These are phyloP conservation scores for Tiphia femorata DNA, from an alignment of 2,888 invertebrate genomes.

Conservation along the genomic window DNA sequence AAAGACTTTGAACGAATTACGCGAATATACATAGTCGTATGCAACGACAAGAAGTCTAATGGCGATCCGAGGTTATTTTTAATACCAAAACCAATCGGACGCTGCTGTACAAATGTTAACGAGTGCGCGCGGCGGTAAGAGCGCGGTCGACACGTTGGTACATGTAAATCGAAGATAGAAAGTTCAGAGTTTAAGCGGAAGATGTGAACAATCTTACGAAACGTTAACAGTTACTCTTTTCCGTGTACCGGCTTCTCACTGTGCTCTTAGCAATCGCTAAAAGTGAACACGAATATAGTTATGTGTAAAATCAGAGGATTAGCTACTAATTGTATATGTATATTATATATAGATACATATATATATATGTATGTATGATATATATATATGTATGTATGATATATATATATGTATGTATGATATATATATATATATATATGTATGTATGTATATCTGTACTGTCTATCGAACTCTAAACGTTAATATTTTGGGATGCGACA, in stretches of 20 bases:
- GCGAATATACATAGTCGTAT: slow-evolving; percentile 31
- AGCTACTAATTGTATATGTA: slow-evolving; percentile 51
- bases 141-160: slow-evolving; percentile 30
- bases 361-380: too few relatives aligned
- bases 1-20: slow-evolving; percentile 32
- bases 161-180: slow-evolving; percentile 5
- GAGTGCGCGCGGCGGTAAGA: slow-evolving; percentile 32
- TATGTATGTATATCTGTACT: slow-evolving; percentile 57
- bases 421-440: too few relatives aligned
- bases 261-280: slow-evolving; percentile 50
- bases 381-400: too few relatives aligned
- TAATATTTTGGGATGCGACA: slow-evolving; percentile 42
- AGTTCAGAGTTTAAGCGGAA: background rate
- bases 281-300: slow-evolving; percentile 42
- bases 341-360: too few relatives aligned
- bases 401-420: too few relatives aligned
- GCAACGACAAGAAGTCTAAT: slow-evolving; percentile 36
- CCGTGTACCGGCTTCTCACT: slow-evolving; percentile 32
- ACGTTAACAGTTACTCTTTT: slow-evolving; percentile 4
- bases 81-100: slow-evolving; percentile 70
- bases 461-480: slow-evolving; percentile 52
- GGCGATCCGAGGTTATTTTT: slow-evolving; percentile 69
- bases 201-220: background rate
- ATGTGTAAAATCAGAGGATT: slow-evolving; percentile 53
- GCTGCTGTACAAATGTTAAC: slow-evolving; percentile 46